phyloP scores from a whole-genome alignment of 2,797 vertebrate species.

The Helostoma temminkii region DNA sequence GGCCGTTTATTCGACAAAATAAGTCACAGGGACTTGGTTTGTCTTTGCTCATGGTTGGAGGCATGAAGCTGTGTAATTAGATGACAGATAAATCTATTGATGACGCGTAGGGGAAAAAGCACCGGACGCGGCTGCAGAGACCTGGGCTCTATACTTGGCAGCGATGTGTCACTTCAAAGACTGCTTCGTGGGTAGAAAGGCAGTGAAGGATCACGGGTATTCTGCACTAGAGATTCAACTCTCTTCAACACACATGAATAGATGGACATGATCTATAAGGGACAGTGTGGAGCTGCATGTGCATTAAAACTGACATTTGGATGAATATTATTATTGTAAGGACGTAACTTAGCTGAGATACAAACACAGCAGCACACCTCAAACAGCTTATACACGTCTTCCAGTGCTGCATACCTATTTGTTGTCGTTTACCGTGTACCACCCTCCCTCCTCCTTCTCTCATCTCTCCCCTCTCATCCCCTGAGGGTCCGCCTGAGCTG shows the following conservation, averaged over 20 bases:
- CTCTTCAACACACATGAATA: slow-evolving; percentile 1
- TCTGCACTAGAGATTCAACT: slow-evolving; percentile 6
- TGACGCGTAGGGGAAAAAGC: slow-evolving; percentile 15
- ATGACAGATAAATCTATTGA: slow-evolving; percentile 48
- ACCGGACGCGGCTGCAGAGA: slow-evolving; percentile 22
- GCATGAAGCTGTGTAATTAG: slow-evolving; percentile 38
- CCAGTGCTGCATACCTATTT: slow-evolving; percentile 2
- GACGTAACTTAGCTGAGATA: neutral
- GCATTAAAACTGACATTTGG: too few species aligned
- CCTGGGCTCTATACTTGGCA: slow-evolving; percentile 38
- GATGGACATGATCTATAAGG: neutral
- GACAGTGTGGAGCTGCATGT: neutral
- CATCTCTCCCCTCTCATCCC: slow-evolving; percentile 24
- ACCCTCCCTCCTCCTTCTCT: neutral
- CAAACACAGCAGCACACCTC: neutral
- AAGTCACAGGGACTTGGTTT: slow-evolving; percentile 18
- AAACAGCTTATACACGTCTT: slow-evolving; percentile 5
- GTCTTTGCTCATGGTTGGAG: slow-evolving; percentile 17
- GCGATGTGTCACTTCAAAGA: slow-evolving; percentile 59
- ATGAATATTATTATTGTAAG: too few species aligned
- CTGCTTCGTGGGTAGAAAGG: slow-evolving; percentile 14
- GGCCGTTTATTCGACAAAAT: slow-evolving; percentile 41
- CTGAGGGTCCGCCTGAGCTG: slow-evolving; percentile 11
- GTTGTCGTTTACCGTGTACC: slow-evolving; percentile 1
- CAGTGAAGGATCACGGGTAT: slow-evolving; percentile 31